phyloP scores from a whole-genome alignment of 64 coral and sea anemone species.

The Anthopleura sola region DNA sequence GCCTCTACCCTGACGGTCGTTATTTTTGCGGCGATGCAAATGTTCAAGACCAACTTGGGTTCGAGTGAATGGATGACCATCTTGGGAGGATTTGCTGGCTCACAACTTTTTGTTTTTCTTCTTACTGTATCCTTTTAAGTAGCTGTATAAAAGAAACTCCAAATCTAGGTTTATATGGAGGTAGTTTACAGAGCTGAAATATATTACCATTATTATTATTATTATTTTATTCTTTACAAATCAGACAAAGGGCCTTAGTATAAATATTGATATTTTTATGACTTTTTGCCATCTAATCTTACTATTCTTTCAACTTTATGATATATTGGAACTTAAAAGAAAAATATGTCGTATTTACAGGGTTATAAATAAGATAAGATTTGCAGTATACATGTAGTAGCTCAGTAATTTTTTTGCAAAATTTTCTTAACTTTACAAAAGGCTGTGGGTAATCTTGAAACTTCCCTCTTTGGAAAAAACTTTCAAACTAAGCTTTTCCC shows the following conservation, averaged over 20 bases:
- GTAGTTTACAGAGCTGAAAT: background rate
- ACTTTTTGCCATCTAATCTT: background rate
- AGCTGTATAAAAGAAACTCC: background rate
- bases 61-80: constrained; percentile 97
- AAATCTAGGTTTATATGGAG: background rate
- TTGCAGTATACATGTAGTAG: no score
- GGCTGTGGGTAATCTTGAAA: constrained; percentile 97
- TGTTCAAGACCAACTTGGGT: constrained; percentile 89
- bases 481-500: constrained; percentile 98
- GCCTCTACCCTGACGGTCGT: constrained; percentile 83
- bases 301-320: background rate
- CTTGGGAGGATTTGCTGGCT: constrained; percentile 89
- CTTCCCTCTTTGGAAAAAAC: constrained; percentile 83
- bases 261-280: background rate
- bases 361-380: background rate
- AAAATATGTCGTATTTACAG: background rate
- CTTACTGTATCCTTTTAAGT: constrained; percentile 89
- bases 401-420: background rate
- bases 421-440: constrained; percentile 3
- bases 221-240: background rate
- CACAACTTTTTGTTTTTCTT: constrained; percentile 93
- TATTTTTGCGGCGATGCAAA: constrained; percentile 94
- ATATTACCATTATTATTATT: background rate
- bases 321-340: background rate
- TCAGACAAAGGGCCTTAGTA: background rate